A percentile compares a stretch with the other conserved stretches of the same genome.
These are phyloP conservation scores for Caenorhabditis elegans DNA, from an alignment of 1,140 invertebrate genomes.

Conservation along the genomic window WBcel235 BX284606.5:12790501-12791000, in stretches of 20 bases:
- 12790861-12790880: background rate
- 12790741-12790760: background rate
- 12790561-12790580: too few relatives aligned
- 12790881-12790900: background rate
- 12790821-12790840: background rate
- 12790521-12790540: too few relatives aligned
- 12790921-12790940: background rate
- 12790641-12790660: too few relatives aligned
- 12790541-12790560: too few relatives aligned
- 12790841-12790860: background rate
- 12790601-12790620: too few relatives aligned
- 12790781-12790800: too few relatives aligned
- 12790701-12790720: background rate
- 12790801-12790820: background rate
- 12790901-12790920: background rate
- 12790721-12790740: background rate
- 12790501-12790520: background rate
- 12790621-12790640: too few relatives aligned
- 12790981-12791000: background rate
- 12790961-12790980: background rate
- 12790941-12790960: too few relatives aligned
- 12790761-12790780: background rate
- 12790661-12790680: too few relatives aligned
- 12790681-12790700: too few relatives aligned
- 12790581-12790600: too few relatives aligned